Percentiles rank a stretch among this genome's conserved stretches.
These are phyloP conservation scores for Salvelinus fontinalis DNA, from an alignment of 2,113 vertebrate genomes.

Conservation along the genomic window DNA sequence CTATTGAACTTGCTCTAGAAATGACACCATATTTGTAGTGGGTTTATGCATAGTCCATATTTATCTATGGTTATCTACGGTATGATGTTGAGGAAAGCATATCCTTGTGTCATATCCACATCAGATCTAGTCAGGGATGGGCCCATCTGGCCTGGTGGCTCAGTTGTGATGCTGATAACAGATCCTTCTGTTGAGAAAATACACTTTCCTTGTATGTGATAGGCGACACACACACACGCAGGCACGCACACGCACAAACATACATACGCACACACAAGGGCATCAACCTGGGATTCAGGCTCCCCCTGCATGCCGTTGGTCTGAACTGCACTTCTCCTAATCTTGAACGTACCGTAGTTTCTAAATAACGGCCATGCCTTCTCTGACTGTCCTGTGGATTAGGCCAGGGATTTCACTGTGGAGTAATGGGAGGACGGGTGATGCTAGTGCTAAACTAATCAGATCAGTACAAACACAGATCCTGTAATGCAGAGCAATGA, in stretches of 20 bases:
- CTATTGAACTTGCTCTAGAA: no score
- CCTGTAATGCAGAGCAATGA: neutral
- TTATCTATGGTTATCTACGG: no score
- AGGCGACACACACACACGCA: neutral
- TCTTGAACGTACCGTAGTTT: neutral
- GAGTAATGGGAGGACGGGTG: neutral
- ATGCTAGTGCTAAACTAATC: conserved; percentile 1
- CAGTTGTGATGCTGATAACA: neutral
- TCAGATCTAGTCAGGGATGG: neutral
- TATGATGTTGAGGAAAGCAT: no score
- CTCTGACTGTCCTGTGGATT: conserved; percentile 18
- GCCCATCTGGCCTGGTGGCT: neutral
- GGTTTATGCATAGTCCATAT: no score
- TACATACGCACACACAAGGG: neutral
- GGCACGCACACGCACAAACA: neutral
- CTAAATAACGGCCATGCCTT: neutral
- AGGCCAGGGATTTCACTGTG: conserved; percentile 1
- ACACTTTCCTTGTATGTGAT: no score
- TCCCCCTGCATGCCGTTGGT: conserved; percentile 28
- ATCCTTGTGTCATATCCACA: neutral
- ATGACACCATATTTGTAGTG: no score
- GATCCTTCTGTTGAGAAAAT: no score
- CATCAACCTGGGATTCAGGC: neutral
- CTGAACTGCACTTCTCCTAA: conserved; percentile 17
- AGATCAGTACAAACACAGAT: conserved; percentile 18